Evolutionary conservation across 2,113 vertebrate genomes (phyloP), one percentile per base, ranked within the genome.

Genomic region (Aldabrachelys gigantea): DNA sequence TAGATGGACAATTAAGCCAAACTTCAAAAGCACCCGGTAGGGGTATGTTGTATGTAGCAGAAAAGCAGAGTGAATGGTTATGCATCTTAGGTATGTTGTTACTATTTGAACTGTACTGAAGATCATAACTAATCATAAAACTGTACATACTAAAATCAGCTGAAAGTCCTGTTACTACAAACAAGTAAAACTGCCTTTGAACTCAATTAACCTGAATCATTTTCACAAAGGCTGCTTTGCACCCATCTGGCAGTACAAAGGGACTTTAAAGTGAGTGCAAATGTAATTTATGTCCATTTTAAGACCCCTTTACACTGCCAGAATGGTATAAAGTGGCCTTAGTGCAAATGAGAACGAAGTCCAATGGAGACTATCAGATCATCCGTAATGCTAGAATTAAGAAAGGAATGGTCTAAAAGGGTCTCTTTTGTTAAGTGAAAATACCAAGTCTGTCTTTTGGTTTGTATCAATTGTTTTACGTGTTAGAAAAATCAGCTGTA

Each of bases 391-490:
- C 4, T 91, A 1, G 0, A 83, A 59, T 22, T 9, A 93, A 83
- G 93, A 83, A 5, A 27, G 27, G 57, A 54, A 75, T 22, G 53
- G 25, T 0, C 0, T 35, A 22, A 80, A 89, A 83, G 9, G 1
- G n/a, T 41, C 41, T 22, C 84, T 85, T 5, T 53, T 86, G 62
- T 80, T 91, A 49, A 50, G 25, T 25, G 80, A 54, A 53, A 90
- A 92, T n/a, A 65, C 1, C 1, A 69, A 87, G 53, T 41, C 27
- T 47, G 38, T 22, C 35, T 19, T 8, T 86, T 85, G 79, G 38
- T 29, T 88, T 44, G 41, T 0, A 0, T 19, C 59, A 4, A 0
- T 27, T 38, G 52, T 81, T 89, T 21, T 49, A 62, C 44, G 12
- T 22, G 79, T 79, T 44, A 59, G 22, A 87, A 54, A n/a, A 11